These are phyloP conservation scores for Halichondria panicea DNA, from an alignment of 37 sponge, comb jelly and placozoan genomes.

Conservation along the genomic window DNA sequence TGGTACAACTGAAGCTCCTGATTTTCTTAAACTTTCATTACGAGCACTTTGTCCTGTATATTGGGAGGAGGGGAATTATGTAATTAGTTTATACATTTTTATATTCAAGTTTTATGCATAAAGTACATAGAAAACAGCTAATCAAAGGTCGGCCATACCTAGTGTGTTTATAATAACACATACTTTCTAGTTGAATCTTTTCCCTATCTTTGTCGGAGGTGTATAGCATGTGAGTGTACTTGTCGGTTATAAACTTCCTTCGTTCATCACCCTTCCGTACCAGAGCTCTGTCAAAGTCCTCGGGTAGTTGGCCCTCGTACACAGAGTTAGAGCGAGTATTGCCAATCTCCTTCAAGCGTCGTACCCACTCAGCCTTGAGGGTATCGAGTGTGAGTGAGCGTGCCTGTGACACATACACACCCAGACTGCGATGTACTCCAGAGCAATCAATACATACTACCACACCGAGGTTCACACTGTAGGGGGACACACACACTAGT, in stretches of 20 bases:
- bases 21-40: too few relatives aligned
- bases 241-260: slow-evolving; percentile 71
- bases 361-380: slow-evolving; percentile 58
- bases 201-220: slow-evolving; percentile 43
- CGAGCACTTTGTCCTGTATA: too few relatives aligned
- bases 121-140: too few relatives aligned
- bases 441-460: slow-evolving; percentile 95
- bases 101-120: too few relatives aligned
- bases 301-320: slow-evolving; percentile 63
- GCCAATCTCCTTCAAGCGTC: slow-evolving; percentile 49
- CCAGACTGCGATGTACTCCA: slow-evolving; percentile 85
- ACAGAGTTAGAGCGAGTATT: slow-evolving; percentile 57
- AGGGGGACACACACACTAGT: too few relatives aligned
- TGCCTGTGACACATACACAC: slow-evolving; percentile 85
- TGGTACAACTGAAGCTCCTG: too few relatives aligned
- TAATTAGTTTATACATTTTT: too few relatives aligned
- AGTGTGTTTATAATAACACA: slow-evolving; percentile 5
- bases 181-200: slow-evolving; percentile 51
- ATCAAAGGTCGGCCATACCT: not conserved
- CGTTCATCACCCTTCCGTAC: slow-evolving; percentile 31
- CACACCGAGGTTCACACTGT: slow-evolving; percentile 85
- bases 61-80: too few relatives aligned
- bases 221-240: slow-evolving; percentile 67
- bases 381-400: slow-evolving; percentile 87
- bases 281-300: slow-evolving; percentile 66